phyloP scores from a whole-genome alignment of 2,113 vertebrate genomes.

The Mus pahari region DNA sequence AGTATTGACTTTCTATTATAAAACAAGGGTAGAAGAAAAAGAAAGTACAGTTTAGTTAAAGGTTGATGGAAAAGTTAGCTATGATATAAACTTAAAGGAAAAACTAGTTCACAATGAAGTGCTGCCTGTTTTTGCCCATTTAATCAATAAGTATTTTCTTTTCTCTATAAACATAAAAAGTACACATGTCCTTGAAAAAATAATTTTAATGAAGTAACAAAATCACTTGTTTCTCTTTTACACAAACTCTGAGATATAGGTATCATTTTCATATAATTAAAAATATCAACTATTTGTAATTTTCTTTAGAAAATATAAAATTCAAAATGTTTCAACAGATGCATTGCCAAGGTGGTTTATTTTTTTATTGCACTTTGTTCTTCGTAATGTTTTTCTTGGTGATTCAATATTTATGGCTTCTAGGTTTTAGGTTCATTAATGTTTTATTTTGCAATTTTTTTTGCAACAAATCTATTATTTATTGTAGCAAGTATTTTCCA shows the following conservation, averaged over 20 bases:
- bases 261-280: not conserved
- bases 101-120: not conserved
- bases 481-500: not conserved
- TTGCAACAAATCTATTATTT: not conserved
- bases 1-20: conserved; percentile 1
- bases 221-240: not conserved
- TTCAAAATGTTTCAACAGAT: not conserved
- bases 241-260: not conserved
- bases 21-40: conserved; percentile 6
- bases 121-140: not conserved
- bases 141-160: not conserved
- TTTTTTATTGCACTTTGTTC: not conserved
- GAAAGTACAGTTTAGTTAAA: not conserved
- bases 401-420: not conserved
- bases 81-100: conserved; percentile 24
- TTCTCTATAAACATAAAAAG: conserved; percentile 12
- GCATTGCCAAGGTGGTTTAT: not conserved
- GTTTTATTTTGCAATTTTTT: not conserved
- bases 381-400: not conserved
- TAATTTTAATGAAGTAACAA: conserved; percentile 18
- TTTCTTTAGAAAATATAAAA: not conserved
- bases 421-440: not conserved
- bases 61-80: not conserved
- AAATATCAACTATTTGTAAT: not conserved
- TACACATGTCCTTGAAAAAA: not conserved